Conservation (phyloP, 2,888 invertebrate species). For the Altica lythri region DNA sequence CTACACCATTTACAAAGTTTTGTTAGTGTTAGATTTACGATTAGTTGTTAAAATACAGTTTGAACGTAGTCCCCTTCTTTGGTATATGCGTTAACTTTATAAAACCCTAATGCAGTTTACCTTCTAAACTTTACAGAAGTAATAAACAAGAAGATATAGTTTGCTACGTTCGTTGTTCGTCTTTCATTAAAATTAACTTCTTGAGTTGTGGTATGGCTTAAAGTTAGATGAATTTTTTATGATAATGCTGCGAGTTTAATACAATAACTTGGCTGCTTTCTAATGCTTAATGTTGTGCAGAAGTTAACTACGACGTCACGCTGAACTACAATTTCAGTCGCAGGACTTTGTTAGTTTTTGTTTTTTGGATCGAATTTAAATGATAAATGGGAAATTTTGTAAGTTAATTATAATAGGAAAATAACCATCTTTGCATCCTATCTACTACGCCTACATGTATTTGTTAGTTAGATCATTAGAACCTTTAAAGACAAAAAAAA, state of each 20-base stretch:
- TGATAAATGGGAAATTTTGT: too few species aligned
- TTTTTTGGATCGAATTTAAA: too few species aligned
- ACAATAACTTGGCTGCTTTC: slow-evolving; percentile 6
- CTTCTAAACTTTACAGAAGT: slow-evolving; percentile 20
- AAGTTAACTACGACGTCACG: slow-evolving; percentile 2
- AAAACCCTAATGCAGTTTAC: slow-evolving; percentile 21
- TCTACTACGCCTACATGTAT: too few species aligned
- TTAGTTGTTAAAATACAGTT: background rate
- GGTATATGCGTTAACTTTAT: slow-evolving; percentile 12
- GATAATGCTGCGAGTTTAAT: slow-evolving; percentile 7
- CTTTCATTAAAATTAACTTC: slow-evolving; percentile 23
- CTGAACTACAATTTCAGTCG: background rate
- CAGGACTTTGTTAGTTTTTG: too few species aligned
- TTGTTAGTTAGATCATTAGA: too few species aligned
- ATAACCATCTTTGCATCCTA: too few species aligned
- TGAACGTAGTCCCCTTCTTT: background rate
- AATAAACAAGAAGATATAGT: slow-evolving; percentile 19
- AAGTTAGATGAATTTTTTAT: slow-evolving; percentile 13
- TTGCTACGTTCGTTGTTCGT: slow-evolving; percentile 16
- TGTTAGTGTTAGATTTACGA: background rate
- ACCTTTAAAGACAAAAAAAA: too few species aligned
- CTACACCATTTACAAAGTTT: too few species aligned
- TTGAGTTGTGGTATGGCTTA: slow-evolving; percentile 10
- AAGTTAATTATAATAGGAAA: too few species aligned
- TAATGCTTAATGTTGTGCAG: slow-evolving; percentile 4